These are phyloP conservation scores for Myotis yumanensis DNA, from an alignment of 2,113 vertebrate species.

Conservation along the genomic window DNA sequence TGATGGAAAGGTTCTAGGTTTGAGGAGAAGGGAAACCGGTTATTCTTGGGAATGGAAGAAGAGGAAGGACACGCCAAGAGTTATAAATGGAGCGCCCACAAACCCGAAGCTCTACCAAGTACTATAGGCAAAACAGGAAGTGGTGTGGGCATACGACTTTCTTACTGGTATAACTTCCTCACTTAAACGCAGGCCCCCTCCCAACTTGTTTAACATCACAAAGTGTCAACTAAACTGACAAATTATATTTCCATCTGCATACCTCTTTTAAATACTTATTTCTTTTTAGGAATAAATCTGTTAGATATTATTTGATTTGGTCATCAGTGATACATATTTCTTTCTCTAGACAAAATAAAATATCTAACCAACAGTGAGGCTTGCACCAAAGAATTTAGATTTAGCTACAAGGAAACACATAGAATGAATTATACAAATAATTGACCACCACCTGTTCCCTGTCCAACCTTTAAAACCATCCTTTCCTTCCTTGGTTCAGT, in stretches of 20 bases:
- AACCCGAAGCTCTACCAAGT: background rate
- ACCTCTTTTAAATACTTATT: background rate
- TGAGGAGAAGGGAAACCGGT: conserved; percentile 4
- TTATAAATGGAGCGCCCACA: conserved; percentile 6
- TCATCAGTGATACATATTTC: background rate
- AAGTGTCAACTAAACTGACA: background rate
- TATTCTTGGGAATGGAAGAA: conserved; percentile 17
- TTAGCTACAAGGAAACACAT: background rate
- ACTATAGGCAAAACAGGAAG: conserved; percentile 56
- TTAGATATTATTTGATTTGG: conserved; percentile 19
- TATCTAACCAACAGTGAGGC: background rate
- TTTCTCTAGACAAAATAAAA: conserved; percentile 32
- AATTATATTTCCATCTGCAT: background rate
- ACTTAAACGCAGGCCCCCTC: background rate
- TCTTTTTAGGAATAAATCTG: conserved; percentile 28
- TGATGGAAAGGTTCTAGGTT: background rate
- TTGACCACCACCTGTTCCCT: background rate
- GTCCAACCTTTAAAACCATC: background rate
- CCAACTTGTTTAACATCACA: background rate
- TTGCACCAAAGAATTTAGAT: conserved; percentile 13
- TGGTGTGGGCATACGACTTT: background rate
- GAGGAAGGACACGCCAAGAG: background rate
- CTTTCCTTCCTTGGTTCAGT: background rate
- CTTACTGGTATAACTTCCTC: conserved; percentile 34
- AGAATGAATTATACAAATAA: background rate